These are phyloP conservation scores for Beris chalybata DNA, from an alignment of 2,888 invertebrate species.

Conservation along the genomic window DNA sequence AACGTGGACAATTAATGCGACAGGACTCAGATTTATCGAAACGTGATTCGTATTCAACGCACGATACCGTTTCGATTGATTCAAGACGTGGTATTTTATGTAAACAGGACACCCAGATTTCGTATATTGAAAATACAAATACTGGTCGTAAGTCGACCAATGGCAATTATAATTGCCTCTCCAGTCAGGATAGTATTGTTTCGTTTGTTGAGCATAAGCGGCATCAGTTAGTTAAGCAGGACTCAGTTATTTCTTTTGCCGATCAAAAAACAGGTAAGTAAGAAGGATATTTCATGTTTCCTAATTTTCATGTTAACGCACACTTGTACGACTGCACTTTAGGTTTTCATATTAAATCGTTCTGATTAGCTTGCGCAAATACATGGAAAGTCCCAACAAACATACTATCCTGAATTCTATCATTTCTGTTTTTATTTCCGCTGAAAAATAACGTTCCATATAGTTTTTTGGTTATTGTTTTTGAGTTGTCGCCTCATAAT, in stretches of 20 bases:
- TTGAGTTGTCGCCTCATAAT: too few relatives aligned
- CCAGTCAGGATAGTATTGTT: conserved; percentile 44
- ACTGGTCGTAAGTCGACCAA: conserved; percentile 14
- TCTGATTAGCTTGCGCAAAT: neutral
- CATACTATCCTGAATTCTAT: neutral
- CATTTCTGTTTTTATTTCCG: too few relatives aligned
- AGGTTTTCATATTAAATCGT: neutral
- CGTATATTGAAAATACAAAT: conserved; percentile 44
- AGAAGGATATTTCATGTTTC: neutral
- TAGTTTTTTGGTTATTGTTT: too few relatives aligned
- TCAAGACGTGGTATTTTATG: conserved; percentile 47
- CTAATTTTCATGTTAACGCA: too few relatives aligned
- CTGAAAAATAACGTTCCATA: too few relatives aligned
- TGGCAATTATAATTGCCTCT: conserved; percentile 35
- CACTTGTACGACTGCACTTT: too few relatives aligned
- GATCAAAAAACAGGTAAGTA: conserved; percentile 53
- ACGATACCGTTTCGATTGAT: conserved; percentile 53
- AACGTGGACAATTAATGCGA: conserved; percentile 45
- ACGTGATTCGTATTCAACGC: conserved; percentile 48
- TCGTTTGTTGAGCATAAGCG: conserved; percentile 52
- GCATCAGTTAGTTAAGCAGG: conserved; percentile 56
- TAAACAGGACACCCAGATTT: conserved; percentile 47
- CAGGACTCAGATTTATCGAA: conserved; percentile 44
- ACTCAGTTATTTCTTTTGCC: conserved; percentile 56
- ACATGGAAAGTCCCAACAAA: neutral